Evolutionary conservation across 2,797 vertebrate species (phyloP).

Genomic region (Erethizon dorsatum): DNA sequence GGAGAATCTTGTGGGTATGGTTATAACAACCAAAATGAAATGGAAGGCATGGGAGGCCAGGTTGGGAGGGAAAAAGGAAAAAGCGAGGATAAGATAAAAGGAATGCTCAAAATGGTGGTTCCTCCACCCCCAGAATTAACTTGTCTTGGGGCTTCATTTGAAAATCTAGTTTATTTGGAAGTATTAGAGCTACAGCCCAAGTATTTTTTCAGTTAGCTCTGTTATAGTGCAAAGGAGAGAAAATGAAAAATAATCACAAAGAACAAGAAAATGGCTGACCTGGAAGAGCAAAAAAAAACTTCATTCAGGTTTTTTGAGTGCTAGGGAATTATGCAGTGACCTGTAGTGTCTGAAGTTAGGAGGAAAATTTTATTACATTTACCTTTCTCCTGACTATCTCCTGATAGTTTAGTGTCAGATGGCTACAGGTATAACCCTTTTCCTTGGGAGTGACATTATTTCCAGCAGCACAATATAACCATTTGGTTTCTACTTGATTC

Average conservation of each 20-base stretch:
- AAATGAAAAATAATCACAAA: constrained; percentile 6
- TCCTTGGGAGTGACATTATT: neutral
- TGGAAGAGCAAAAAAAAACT: constrained; percentile 38
- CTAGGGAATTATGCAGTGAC: neutral
- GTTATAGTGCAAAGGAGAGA: constrained; percentile 34
- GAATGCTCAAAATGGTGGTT: constrained; percentile 15
- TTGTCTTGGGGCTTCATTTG: constrained; percentile 1
- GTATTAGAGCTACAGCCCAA: constrained; percentile 54
- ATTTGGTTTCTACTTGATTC: constrained; percentile 72
- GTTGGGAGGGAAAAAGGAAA: neutral
- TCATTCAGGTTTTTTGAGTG: neutral
- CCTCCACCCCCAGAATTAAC: constrained; percentile 29
- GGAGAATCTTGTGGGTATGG: neutral
- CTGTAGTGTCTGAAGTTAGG: constrained; percentile 36
- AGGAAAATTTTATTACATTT: neutral
- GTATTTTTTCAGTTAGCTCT: constrained; percentile 63
- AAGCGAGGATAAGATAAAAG: constrained; percentile 36
- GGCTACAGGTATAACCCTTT: constrained; percentile 33
- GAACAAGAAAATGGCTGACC: neutral
- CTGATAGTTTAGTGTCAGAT: constrained; percentile 8
- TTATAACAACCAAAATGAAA: constrained; percentile 11
- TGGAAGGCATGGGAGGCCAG: neutral
- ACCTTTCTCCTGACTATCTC: constrained; percentile 45
- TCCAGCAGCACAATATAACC: constrained; percentile 71
- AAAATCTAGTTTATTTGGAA: constrained; percentile 64